Conservation (phyloP, 2,797 vertebrate genomes). For the Clarias pachynema region DNA sequence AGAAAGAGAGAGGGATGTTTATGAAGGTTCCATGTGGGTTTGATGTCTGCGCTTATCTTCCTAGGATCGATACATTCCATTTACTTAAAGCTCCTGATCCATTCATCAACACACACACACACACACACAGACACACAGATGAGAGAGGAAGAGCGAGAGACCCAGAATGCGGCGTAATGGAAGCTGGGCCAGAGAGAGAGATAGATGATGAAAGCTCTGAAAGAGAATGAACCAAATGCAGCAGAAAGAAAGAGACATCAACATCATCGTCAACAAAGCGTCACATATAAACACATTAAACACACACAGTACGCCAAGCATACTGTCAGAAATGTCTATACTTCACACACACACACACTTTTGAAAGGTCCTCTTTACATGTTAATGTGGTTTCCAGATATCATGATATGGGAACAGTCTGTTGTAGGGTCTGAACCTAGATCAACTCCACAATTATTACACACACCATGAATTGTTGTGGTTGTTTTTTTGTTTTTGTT, state of each 20-base stretch:
- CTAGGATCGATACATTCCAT: slow-evolving; percentile 3
- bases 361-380: background rate
- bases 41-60: background rate
- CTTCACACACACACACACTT: background rate
- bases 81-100: background rate
- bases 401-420: background rate
- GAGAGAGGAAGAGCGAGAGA: background rate
- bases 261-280: background rate
- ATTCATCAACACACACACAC: slow-evolving; percentile 2
- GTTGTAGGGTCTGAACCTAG: background rate
- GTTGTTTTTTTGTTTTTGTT: background rate
- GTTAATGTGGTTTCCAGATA: background rate
- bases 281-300: background rate
- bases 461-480: background rate
- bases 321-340: background rate
- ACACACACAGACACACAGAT: background rate
- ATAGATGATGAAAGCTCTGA: slow-evolving; percentile 7
- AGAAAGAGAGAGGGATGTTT: slow-evolving; percentile 16
- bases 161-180: slow-evolving; percentile 6
- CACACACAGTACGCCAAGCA: background rate
- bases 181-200: background rate
- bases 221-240: background rate
- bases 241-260: background rate
- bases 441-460: background rate
- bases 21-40: background rate